Conservation (phyloP, 2,113 vertebrate species). For the Oriolus oriolus region DNA sequence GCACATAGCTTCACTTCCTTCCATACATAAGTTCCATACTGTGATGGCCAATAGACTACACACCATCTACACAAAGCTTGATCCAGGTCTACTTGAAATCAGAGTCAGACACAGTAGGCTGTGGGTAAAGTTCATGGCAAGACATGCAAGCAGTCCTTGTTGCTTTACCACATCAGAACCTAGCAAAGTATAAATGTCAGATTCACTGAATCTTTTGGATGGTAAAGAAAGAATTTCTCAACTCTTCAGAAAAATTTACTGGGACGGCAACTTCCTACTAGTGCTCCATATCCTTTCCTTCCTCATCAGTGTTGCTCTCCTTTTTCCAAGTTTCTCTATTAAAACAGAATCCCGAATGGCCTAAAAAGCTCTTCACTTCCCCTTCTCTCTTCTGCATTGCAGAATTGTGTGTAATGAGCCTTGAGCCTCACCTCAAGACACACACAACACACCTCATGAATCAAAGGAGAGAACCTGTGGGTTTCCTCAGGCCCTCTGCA, state of each 20-base stretch:
- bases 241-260: not conserved
- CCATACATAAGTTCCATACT: not conserved
- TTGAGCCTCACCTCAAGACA: not conserved
- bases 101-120: not conserved
- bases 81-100: not conserved
- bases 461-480: not conserved
- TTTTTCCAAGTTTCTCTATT: not conserved
- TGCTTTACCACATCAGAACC: not conserved
- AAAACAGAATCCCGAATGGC: not conserved
- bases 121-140: not conserved
- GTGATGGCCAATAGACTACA: not conserved
- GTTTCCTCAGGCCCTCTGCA: not conserved
- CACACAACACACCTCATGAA: not conserved
- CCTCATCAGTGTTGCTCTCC: not conserved
- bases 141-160: not conserved
- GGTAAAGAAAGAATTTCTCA: not conserved
- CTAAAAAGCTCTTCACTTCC: not conserved
- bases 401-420: not conserved
- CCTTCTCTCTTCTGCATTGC: not conserved
- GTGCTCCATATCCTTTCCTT: not conserved
- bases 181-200: not conserved
- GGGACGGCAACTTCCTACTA: not conserved
- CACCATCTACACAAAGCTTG: not conserved
- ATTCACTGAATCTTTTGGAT: not conserved
- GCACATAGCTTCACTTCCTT: not conserved